A percentile compares a stretch with the other conserved stretches of the same genome.
phyloP scores from a whole-genome alignment of 2,888 invertebrate genomes.

The Steromphala cineraria region DNA sequence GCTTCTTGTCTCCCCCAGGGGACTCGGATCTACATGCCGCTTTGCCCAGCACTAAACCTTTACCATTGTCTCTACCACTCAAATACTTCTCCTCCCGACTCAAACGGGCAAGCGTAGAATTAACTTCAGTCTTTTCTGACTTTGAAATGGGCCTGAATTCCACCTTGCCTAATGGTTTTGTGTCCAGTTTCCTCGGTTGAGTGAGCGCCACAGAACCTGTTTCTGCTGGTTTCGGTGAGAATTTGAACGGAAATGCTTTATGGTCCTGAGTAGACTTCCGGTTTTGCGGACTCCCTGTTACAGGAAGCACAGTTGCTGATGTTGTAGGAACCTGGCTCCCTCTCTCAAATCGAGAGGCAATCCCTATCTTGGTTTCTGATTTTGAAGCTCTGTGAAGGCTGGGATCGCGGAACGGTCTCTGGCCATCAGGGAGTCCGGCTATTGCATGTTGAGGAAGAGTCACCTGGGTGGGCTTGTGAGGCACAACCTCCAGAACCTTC shows the following conservation, averaged over 20 bases:
- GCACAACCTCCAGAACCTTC: not conserved
- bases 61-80: not conserved
- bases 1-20: slow-evolving; percentile 33
- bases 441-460: slow-evolving; percentile 5
- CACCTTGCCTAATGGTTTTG: slow-evolving; percentile 17
- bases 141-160: slow-evolving; percentile 53
- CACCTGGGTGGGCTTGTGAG: not conserved
- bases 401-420: slow-evolving; percentile 60
- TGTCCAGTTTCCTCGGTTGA: slow-evolving; percentile 36
- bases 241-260: slow-evolving; percentile 17
- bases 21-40: slow-evolving; percentile 4
- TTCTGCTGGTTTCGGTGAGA: not conserved
- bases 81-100: slow-evolving; percentile 16
- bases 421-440: not conserved
- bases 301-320: not conserved
- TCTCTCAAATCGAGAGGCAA: slow-evolving; percentile 70
- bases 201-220: slow-evolving; percentile 26
- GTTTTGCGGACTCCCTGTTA: not conserved
- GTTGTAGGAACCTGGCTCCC: slow-evolving; percentile 27
- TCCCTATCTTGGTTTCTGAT: slow-evolving; percentile 67
- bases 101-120: slow-evolving; percentile 44
- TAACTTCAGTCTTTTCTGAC: slow-evolving; percentile 59
- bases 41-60: not conserved
- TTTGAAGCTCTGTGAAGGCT: slow-evolving; percentile 66
- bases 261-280: not conserved